Evolutionary conservation across 2,797 vertebrate species (phyloP), one percentile per base, ranked within the genome.

Genomic region (Acridotheres tristis): DNA sequence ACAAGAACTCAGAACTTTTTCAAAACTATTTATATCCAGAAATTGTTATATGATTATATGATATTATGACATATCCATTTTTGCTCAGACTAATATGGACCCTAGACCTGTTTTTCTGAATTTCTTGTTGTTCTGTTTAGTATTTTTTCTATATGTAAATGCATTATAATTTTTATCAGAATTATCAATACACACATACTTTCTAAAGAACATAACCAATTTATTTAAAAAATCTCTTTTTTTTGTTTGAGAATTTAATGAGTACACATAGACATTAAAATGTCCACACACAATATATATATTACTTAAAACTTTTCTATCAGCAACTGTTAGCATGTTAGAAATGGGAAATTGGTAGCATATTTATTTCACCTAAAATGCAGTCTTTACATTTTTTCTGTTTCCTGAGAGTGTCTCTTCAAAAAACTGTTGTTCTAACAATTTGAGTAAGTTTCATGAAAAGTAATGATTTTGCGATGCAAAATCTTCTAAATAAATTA

Each of bases 21-120:
- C 15, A 78, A 92, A 91, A 65, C 13, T 61, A 50, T 76, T 90
- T 9, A 1, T 51, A 76, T 85, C 66, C 34, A 89, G 75, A 90
- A 62, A 26, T 72, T 68, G 9, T 5, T 38, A 26, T 40, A 50
- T 32, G 48, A 23, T 36, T 16, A 40, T 40, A n/a, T 26, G 7
- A 5, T 67, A 59, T 42, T 47, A 69, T 86, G 32, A 22, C 7
- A 36, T 16, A 34, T 0, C 1, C 4, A n/a, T 19, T 54, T 92
- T 89, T 85, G 8, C 21, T 59, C 9, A 32, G 30, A n/a, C 20
- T 68, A 6, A n/a, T 58, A 16, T 42, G 32, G 16, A 34, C 13
- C 27, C 11, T 12, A 3, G 4, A 55, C 30, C 3, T 10, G 2
- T 11, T 51, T 89, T 88, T 71, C 16, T 69, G 16, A 81, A 62